A percentile compares a stretch with the other conserved stretches of the same genome.
These are phyloP conservation scores for Bombus soroeensis DNA, from an alignment of 1,140 invertebrate genomes.

Conservation along the genomic window DNA sequence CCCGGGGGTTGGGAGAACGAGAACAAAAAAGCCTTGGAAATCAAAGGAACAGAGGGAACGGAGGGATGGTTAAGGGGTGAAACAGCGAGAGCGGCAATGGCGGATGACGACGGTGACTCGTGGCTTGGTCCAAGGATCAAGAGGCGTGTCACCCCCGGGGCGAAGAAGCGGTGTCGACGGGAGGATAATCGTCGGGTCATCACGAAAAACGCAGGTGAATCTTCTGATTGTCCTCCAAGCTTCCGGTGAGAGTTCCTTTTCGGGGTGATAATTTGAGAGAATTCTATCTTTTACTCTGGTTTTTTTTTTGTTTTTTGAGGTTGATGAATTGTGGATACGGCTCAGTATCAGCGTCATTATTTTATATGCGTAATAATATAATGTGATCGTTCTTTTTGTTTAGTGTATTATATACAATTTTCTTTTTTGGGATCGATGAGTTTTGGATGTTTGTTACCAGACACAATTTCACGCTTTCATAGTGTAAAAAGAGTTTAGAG, in stretches of 20 bases:
- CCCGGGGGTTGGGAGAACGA: constrained; percentile 6
- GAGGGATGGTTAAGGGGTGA: constrained; percentile 6
- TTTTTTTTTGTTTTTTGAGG: neutral
- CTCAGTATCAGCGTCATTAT: no score
- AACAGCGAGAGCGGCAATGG: constrained; percentile 46
- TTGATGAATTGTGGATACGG: neutral
- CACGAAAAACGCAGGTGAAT: constrained; percentile 29
- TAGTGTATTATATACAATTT: neutral
- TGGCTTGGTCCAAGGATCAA: constrained; percentile 18
- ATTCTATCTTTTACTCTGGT: neutral
- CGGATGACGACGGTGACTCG: constrained; percentile 47
- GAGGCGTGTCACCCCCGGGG: constrained; percentile 28
- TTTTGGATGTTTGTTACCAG: neutral
- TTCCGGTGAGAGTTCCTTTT: constrained; percentile 9
- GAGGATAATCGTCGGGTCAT: constrained; percentile 76
- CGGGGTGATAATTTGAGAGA: neutral
- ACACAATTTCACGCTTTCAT: neutral
- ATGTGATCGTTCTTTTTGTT: no score
- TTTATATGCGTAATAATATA: neutral
- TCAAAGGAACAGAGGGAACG: constrained; percentile 25
- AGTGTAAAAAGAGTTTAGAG: no score
- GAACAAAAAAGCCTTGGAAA: constrained; percentile 17
- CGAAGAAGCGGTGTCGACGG: constrained; percentile 75
- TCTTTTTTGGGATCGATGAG: neutral
- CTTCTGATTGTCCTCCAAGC: constrained; percentile 12